Evolutionary conservation across 2,888 invertebrate species (phyloP).

Genomic region (Tetragonisca angustula): DNA sequence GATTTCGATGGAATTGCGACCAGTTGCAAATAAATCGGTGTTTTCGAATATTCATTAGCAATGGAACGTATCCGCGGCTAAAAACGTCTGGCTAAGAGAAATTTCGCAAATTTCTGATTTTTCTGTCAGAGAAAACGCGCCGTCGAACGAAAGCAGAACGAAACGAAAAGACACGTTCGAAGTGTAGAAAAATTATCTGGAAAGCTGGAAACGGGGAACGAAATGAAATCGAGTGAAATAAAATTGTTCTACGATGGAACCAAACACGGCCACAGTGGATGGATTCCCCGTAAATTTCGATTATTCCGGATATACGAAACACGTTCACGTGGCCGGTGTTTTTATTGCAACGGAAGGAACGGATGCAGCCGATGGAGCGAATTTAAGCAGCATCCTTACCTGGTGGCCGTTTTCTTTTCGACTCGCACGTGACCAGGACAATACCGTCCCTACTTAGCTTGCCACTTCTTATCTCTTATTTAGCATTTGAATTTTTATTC

Average conservation of each 20-base stretch:
- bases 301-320: conserved; percentile 30
- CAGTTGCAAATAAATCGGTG: too few relatives aligned
- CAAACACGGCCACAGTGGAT: too few relatives aligned
- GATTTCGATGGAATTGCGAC: too few relatives aligned
- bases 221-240: background rate
- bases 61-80: too few relatives aligned
- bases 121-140: background rate
- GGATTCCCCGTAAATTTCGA: conserved; percentile 7
- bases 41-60: too few relatives aligned
- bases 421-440: conserved; percentile 80
- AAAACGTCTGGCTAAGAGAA: background rate
- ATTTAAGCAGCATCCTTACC: conserved; percentile 63
- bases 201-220: background rate
- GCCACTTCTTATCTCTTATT: conserved; percentile 73
- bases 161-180: background rate
- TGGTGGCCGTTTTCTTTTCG: conserved; percentile 68
- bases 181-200: background rate
- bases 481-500: conserved; percentile 78
- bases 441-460: conserved; percentile 77
- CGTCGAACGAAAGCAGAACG: background rate
- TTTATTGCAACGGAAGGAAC: conserved; percentile 53
- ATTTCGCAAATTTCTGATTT: background rate
- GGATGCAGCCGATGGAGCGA: conserved; percentile 46
- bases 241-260: background rate
- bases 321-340: conserved; percentile 43